These are phyloP conservation scores for Physella acuta DNA, from an alignment of 1,140 invertebrate species.

Conservation along the genomic window DNA sequence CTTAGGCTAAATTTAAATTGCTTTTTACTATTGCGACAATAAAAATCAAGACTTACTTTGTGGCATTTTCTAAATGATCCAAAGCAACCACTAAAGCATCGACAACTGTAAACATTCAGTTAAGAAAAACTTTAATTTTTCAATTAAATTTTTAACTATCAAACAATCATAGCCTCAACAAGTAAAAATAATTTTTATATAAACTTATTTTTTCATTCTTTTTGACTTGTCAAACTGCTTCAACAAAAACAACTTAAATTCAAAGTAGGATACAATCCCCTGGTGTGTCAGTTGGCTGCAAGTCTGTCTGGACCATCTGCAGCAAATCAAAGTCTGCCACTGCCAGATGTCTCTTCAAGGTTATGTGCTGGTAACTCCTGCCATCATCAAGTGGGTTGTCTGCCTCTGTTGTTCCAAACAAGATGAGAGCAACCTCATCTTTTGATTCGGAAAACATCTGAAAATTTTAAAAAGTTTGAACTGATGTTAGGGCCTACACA, in stretches of 20 bases:
- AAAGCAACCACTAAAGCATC: constrained; percentile 63
- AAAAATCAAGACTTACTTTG: constrained; percentile 51
- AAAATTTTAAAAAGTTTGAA: too few species aligned
- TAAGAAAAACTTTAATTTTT: constrained; percentile 10
- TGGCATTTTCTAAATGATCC: constrained; percentile 58
- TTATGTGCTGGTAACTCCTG: constrained; percentile 59
- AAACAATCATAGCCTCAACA: too few species aligned
- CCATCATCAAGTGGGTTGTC: constrained; percentile 60
- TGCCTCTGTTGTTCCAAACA: constrained; percentile 61
- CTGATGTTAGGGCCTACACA: neutral
- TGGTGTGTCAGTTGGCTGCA: constrained; percentile 47
- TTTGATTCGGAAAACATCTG: constrained; percentile 64
- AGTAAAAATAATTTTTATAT: too few species aligned
- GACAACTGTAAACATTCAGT: constrained; percentile 47
- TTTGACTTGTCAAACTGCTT: too few species aligned
- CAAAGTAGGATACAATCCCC: constrained; percentile 64
- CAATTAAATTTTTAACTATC: neutral
- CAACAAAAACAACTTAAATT: too few species aligned
- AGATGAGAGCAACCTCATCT: constrained; percentile 62
- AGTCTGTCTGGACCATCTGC: constrained; percentile 56
- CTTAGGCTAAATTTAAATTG: too few species aligned
- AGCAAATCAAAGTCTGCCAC: constrained; percentile 61
- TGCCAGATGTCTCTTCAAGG: constrained; percentile 50
- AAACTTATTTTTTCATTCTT: too few species aligned
- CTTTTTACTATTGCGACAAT: neutral